Evolutionary conservation across 2,888 invertebrate genomes (phyloP).

Genomic region (Monopis laevigella): DNA sequence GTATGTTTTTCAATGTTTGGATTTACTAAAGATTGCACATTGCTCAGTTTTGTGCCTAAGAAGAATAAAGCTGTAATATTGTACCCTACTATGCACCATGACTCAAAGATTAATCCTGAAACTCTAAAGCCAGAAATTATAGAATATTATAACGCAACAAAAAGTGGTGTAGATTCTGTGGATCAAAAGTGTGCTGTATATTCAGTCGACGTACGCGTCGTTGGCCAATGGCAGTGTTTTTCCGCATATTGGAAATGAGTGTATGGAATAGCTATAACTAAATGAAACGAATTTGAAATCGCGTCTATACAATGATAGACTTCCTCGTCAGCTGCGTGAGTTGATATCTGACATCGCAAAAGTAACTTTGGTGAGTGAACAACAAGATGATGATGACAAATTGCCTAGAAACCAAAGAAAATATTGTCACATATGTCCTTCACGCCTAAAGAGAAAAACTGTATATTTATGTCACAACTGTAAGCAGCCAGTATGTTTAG

Average conservation of each 20-base stretch:
- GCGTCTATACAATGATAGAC: too few species aligned
- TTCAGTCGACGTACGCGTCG: conserved; percentile 17
- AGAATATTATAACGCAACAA: conserved; percentile 18
- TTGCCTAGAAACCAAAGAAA: background rate
- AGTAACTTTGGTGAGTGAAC: background rate
- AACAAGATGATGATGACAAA: background rate
- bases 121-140: conserved; percentile 17
- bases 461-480: background rate
- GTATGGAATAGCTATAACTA: too few species aligned
- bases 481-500: background rate
- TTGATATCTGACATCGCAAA: too few species aligned
- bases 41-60: conserved; percentile 19
- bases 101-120: conserved; percentile 10
- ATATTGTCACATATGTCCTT: background rate
- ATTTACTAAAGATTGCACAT: conserved; percentile 19
- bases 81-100: conserved; percentile 12
- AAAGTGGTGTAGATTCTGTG: conserved; percentile 17
- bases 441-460: background rate
- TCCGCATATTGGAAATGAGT: conserved; percentile 18
- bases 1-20: conserved; percentile 19
- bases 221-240: conserved; percentile 20
- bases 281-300: too few species aligned
- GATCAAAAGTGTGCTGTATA: conserved; percentile 18
- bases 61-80: conserved; percentile 20
- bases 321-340: too few species aligned